Conservation (phyloP, 2,888 invertebrate species). For the Caradrina clavipalpis region DNA sequence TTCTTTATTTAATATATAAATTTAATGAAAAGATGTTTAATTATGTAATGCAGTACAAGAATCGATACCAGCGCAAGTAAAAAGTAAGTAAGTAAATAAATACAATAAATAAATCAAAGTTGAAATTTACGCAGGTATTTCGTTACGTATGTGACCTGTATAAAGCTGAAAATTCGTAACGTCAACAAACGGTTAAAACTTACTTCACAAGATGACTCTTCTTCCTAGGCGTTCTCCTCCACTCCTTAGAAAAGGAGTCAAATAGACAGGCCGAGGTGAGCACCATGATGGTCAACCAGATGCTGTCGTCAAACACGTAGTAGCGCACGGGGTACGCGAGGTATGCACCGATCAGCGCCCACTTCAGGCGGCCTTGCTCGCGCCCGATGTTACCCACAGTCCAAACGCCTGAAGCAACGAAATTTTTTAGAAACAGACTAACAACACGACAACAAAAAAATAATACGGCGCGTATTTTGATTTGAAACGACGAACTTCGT, state of each 20-base stretch:
- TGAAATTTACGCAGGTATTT: too few relatives aligned
- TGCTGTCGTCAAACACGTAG: constrained; percentile 94
- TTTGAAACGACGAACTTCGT: not conserved
- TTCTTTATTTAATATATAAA: not conserved
- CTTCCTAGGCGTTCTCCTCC: constrained; percentile 92
- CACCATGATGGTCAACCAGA: constrained; percentile 93
- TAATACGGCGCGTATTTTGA: not conserved
- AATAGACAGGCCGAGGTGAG: constrained; percentile 93
- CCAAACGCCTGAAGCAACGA: constrained; percentile 94
- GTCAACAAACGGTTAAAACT: constrained; percentile 43
- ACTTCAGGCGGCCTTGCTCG: constrained; percentile 94
- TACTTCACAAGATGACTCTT: constrained; percentile 77
- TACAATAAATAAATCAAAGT: too few relatives aligned
- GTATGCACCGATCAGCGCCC: constrained; percentile 93
- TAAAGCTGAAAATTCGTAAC: not conserved
- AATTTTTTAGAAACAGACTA: not conserved
- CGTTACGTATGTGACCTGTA: too few relatives aligned
- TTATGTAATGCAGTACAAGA: too few relatives aligned
- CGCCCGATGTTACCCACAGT: constrained; percentile 97
- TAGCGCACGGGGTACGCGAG: constrained; percentile 92
- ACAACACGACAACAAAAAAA: not conserved
- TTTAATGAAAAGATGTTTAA: too few relatives aligned
- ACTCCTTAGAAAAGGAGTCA: constrained; percentile 94
- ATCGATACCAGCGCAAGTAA: too few relatives aligned
- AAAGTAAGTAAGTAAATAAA: too few relatives aligned